Evolutionary conservation across 2,797 vertebrate species (phyloP), one percentile per base, ranked within the genome.

Genomic region (Merluccius polli): DNA sequence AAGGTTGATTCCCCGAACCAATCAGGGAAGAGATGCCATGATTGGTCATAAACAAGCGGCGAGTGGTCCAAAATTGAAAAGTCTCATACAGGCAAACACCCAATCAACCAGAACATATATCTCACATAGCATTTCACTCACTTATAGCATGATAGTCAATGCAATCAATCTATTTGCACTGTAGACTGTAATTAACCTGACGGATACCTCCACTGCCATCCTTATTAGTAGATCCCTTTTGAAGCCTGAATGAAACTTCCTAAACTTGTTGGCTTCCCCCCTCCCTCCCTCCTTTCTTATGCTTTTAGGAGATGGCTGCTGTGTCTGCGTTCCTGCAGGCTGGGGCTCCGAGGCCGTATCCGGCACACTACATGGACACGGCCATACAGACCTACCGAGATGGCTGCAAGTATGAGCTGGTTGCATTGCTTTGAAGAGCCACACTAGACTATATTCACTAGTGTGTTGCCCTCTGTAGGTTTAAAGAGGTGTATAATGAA

Each of bases 341-440:
- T 38, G 96, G 96, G 82, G 96, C 95, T 77, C 93, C 96, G 12
- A 93, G 98, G 75, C 97, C 97, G 0, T 99, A 99, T 77, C 98
- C 98, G 74, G 94, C 97, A 38, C 98, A 99, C 90, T 99, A 99
- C 80, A 99, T 99, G 98, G 98, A 99, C 83, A 98, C 96, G 0
- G 97, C 98, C 21, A 95, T 98, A 86, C 98, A 99, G 91, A 99
- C 96, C 0, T 99, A 99, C 78, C 94, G 95, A 82, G 98, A 99
- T 75, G 95, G 96, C 83, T 99, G 97, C 97, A 98, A 96, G 98
- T 99, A 95, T 31, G 96, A 65, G 59, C 59, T 59, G 52, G 9
- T 59, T n/a, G 52, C 52, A 59, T 24, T 2, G n/a, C 6, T 27
- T 65, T 65, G 27, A 27, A 27, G 59, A 65, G 59, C 24, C 6